Base-by-base conservation (phyloP, 37 sponge, comb jelly and placozoan genomes). In the Chondrilla cf. caribensis region DNA sequence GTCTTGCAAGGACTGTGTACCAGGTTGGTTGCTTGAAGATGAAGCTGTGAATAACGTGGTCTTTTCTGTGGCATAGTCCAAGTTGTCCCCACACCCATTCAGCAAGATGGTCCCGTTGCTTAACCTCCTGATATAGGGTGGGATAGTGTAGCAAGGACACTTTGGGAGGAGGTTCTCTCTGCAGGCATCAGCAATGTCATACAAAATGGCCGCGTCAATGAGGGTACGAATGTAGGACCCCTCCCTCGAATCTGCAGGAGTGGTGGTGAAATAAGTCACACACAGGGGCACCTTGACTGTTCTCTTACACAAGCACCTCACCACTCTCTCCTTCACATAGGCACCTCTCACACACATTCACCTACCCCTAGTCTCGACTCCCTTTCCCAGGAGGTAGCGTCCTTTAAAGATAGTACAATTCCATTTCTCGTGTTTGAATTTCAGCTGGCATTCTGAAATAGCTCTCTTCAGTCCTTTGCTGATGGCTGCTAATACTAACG, bases 31-130 rank as follows among this genome's bases (percentile, higher is more conserved):
- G 9, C 9, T 14, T 14, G 51, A 47, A 11, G 11, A 6, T 14
- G 9, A 14, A 14, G 6, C 51, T 11, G 6, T 6, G 51, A 47
- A 47, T 11, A 47, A 6, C 68, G 2, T 7, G 1, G 32, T 5
- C 1, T 28, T 67, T 17, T 26, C 32, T 8, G 26, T 33, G 29
- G 35, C 68, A 29, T 67, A 67, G 1, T 6, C 68, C 14, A 67
- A 8, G 35, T 67, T 67, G 68, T 67, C 68, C 68, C 68, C 68
- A 67, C 68, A 67, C 11, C 68, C 68, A 29, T 32, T 33, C 1
- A 67, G 32, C 31, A 67, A 33, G 17, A 67, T 33, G 29, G 68
- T 29, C 32, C 68, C 68, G 32, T 67, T 33, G 7, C 32, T 28
- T 28, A 67, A 2, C 2, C 32, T 28, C 1, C 33, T 67, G 31